These are phyloP conservation scores for Lytechinus pictus DNA, from an alignment of 35 echinoderm and acorn worm species.

Conservation along the genomic window DNA sequence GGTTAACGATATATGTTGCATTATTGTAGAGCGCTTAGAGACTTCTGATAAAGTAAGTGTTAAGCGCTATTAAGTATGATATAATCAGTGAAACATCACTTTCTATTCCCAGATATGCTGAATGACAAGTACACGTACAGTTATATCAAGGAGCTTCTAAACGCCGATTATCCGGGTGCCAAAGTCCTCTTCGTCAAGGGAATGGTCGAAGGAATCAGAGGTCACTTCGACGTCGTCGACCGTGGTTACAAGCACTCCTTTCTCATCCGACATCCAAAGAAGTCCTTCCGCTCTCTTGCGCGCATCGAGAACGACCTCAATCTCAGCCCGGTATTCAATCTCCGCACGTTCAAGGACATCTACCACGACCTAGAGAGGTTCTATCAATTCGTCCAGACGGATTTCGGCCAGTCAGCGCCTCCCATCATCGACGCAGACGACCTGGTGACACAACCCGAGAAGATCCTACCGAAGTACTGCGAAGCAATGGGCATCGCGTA, in stretches of 20 bases:
- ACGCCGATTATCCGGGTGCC: constrained; percentile 47
- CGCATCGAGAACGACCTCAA: background rate
- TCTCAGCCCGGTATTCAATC: background rate
- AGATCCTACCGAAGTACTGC: constrained; percentile 62
- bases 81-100: background rate
- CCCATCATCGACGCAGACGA: constrained; percentile 66
- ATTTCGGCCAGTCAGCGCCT: constrained; percentile 40
- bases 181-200: constrained; percentile 60
- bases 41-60: too few relatives aligned
- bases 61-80: too few relatives aligned
- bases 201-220: constrained; percentile 30
- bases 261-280: constrained; percentile 62
- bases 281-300: constrained; percentile 35
- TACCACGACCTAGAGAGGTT: background rate
- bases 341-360: background rate
- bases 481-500: constrained; percentile 54
- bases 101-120: constrained; percentile 29
- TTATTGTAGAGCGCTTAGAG: too few relatives aligned
- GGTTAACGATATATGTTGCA: too few relatives aligned
- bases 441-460: constrained; percentile 56
- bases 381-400: constrained; percentile 29
- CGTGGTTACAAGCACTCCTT: constrained; percentile 51
- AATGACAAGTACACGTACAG: constrained; percentile 53
- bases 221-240: constrained; percentile 27
- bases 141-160: constrained; percentile 47